phyloP scores from a whole-genome alignment of 2,113 vertebrate species.

The Chrysochloris asiatica region DNA sequence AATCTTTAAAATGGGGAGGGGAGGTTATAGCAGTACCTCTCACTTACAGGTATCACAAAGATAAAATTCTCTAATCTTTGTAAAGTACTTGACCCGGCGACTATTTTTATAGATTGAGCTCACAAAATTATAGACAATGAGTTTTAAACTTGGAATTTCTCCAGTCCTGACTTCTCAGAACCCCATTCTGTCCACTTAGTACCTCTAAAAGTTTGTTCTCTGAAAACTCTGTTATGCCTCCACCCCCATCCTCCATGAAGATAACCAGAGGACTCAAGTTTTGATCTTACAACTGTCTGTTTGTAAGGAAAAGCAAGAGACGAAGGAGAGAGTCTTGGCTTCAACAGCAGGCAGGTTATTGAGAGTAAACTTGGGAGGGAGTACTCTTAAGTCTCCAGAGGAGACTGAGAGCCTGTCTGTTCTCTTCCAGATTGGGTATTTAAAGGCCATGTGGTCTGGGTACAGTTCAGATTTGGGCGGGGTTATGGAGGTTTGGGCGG shows the following conservation, averaged over 20 bases:
- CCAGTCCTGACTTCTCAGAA: not conserved
- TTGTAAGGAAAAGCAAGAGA: too few species aligned
- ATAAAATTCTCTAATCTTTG: not conserved
- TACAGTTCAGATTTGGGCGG: too few species aligned
- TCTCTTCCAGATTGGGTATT: too few species aligned
- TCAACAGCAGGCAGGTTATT: too few species aligned
- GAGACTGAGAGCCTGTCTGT: too few species aligned
- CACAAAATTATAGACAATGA: not conserved
- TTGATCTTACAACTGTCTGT: too few species aligned
- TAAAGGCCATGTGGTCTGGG: too few species aligned
- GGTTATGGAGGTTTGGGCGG: too few species aligned
- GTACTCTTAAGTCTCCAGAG: too few species aligned
- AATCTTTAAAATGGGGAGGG: not conserved
- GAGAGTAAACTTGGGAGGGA: too few species aligned
- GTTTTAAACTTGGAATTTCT: not conserved
- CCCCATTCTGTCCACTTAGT: not conserved
- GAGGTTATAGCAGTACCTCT: not conserved
- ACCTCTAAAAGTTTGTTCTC: not conserved
- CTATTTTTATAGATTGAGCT: not conserved
- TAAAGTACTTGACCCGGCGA: fast-evolving
- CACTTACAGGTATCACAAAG: not conserved
- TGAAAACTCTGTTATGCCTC: not conserved
- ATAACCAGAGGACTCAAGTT: too few species aligned
- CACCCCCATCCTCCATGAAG: not conserved
- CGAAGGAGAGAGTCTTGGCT: too few species aligned